phyloP scores from a whole-genome alignment of 1,140 invertebrate species.

The Proales similis region DNA sequence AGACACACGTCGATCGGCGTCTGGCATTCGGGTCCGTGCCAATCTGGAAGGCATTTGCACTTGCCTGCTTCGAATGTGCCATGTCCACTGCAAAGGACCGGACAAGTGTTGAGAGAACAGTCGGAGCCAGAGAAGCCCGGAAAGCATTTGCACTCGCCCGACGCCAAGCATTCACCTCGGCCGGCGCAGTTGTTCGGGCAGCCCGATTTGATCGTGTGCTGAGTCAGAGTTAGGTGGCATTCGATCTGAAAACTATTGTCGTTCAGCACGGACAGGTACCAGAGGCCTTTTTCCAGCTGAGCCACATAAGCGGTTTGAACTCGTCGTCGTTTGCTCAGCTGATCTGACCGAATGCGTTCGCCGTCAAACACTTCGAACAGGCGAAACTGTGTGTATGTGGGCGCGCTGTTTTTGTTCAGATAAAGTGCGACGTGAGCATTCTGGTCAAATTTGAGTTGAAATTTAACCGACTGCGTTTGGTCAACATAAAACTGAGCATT shows the following conservation, averaged over 20 bases:
- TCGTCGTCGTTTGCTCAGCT: not conserved
- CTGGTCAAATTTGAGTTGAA: not conserved
- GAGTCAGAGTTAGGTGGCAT: conserved; percentile 3
- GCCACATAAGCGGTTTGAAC: conserved; percentile 18
- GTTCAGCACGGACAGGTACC: conserved; percentile 30
- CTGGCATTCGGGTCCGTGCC: conserved; percentile 52
- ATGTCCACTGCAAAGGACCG: conserved; percentile 57
- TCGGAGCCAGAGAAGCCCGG: conserved; percentile 93
- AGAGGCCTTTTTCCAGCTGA: conserved; percentile 29
- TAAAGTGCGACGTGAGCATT: conserved; percentile 28
- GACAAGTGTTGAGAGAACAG: conserved; percentile 85
- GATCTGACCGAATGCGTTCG: not conserved
- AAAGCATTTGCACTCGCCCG: conserved; percentile 89
- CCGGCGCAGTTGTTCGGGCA: conserved; percentile 92
- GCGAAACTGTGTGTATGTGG: conserved; percentile 14
- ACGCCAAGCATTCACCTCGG: conserved; percentile 81
- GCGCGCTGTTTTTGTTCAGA: conserved; percentile 5
- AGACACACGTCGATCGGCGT: conserved; percentile 46
- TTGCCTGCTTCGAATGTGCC: conserved; percentile 47
- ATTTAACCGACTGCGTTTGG: conserved; percentile 12
- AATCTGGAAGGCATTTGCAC: conserved; percentile 49
- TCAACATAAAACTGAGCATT: conserved; percentile 32
- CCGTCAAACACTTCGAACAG: conserved; percentile 14
- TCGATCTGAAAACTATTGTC: not conserved
- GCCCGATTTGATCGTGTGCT: conserved; percentile 56